Percentiles rank a stretch among this genome's conserved stretches.
phyloP scores from a whole-genome alignment of 2,113 vertebrate genomes.

The Leptobrachium leishanense region DNA sequence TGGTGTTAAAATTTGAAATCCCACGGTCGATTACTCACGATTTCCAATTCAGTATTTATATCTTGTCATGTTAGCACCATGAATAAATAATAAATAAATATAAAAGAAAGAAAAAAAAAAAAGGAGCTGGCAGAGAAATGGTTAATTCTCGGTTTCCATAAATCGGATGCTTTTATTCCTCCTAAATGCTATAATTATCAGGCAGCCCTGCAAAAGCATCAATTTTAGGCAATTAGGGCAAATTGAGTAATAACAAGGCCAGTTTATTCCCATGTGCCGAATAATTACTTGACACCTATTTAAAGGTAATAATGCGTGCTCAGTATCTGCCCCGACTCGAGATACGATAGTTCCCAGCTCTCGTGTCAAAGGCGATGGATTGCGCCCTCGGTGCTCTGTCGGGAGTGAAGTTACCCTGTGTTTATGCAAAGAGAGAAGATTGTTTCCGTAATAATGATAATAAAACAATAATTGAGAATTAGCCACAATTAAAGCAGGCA shows the following conservation, averaged over 20 bases:
- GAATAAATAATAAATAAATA: no score
- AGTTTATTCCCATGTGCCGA: conserved; percentile 39
- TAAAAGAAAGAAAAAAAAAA: no score
- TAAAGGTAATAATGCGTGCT: conserved; percentile 47
- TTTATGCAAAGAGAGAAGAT: no score
- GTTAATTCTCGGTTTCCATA: conserved; percentile 35
- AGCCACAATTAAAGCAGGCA: no score
- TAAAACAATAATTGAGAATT: no score
- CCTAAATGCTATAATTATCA: conserved; percentile 46
- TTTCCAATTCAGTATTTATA: no score
- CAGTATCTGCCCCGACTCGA: conserved; percentile 14
- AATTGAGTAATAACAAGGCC: conserved; percentile 43
- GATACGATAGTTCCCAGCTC: conserved; percentile 27
- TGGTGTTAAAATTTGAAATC: no score
- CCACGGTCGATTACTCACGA: no score
- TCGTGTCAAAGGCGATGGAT: conserved; percentile 14
- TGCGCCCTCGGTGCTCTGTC: background rate
- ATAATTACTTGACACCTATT: conserved; percentile 49
- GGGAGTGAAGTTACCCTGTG: no score
- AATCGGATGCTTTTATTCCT: conserved; percentile 43
- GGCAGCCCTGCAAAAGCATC: conserved; percentile 27
- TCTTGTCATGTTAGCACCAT: no score
- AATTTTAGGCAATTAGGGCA: conserved; percentile 49
- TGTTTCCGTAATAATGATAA: no score
- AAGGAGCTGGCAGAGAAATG: conserved; percentile 7